Evolutionary conservation across 2,888 invertebrate genomes (phyloP), one percentile per base, ranked within the genome.

Genomic region (Diarsia mendica): DNA sequence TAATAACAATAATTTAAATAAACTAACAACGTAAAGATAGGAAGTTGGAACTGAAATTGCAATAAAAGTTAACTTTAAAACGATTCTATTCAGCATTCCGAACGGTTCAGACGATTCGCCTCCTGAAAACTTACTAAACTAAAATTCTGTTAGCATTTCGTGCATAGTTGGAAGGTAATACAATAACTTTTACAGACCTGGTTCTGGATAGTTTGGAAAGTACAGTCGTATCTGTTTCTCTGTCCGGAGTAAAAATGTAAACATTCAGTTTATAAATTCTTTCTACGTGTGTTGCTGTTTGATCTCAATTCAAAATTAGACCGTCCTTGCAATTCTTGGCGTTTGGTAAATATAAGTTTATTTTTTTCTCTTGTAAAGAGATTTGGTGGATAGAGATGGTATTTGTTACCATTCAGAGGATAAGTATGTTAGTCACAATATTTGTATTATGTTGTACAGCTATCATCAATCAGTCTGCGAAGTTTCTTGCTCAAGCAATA

Each of bases 1-100:
- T 53, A 23, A 44, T 51, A 55, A 64, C 15, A 1, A 55, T 23
- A 8, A 49, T 33, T 67, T 46, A 23, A 65, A 68, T 4, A 66
- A 69, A 66, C 13, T 13, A 53, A 64, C 8, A 44, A 66, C 13
- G 58, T 48, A 8, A 68, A 72, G n/a, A 1, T 13, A 53, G 48
- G 48, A 63, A 67, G 11, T 60, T 72, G 28, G 11, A 55, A 46
- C 18, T 18, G 0, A 67, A 67, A 44, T n/a, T n/a, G 46, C 23
- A 44, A n/a, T 49, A 15, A 33, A 65, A 58, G 39, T 20, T 28
- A 49, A 79, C 20, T 69, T 83, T 70, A 60, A 79, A 74, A 74
- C 63, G 18, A 53, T 73, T 46, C 13, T 44, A 73, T 83, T 83
- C 55, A 69, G 48, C 44, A 72, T 67, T 53, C 33, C 64, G 15